Base-by-base conservation (phyloP, 2,888 invertebrate species). In the Orthosia incerta region DNA sequence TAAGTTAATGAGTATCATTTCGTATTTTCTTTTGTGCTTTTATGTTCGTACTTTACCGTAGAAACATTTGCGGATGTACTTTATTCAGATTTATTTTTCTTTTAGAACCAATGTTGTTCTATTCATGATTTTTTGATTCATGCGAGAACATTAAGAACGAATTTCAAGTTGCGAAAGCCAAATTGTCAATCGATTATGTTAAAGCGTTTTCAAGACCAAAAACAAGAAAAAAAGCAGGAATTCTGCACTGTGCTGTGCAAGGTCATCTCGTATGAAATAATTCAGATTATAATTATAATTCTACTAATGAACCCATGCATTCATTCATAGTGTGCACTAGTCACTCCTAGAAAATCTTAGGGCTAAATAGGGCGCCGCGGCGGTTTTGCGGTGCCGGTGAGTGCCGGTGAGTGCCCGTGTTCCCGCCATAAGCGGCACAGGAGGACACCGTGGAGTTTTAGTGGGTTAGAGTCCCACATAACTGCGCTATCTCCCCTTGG, bases 1-100 rank as follows among this genome's bases (percentile, higher is more conserved):
- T 80, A 85, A 82, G 76, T 82, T 85, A 85, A 86, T 79, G 86
- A 74, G 70, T 39, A 23, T 57, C 71, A 76, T 85, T 87, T 82
- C 39, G 56, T 82, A 70, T 79, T 79, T 82, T 72, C 67, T 71
- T 85, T 82, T 74, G 57, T 73, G 62, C 68, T 71, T 83, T 74
- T 65, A 66, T 68, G 69, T 70, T 78, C 57, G 63, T 65, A 20
- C 26, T 31, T 53, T 31, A 26, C 39, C 59, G 15, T 51, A 23
- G 20, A 51, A 45, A 20, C 39, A 11, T 51, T 78, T 70, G 15
- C 4, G 31, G 16, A 48, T 16, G 13, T 48, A 46, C 16, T 51
- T 71, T 23, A 31, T n/a, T 67, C 15, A 7, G 16, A 18, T 48
- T 48, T 63, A 16, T 31, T 45, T 39, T 61, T 66, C 9, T 67